Evolutionary conservation across 1,140 invertebrate genomes (phyloP).

Genomic region (Drosophila takahashii): DNA sequence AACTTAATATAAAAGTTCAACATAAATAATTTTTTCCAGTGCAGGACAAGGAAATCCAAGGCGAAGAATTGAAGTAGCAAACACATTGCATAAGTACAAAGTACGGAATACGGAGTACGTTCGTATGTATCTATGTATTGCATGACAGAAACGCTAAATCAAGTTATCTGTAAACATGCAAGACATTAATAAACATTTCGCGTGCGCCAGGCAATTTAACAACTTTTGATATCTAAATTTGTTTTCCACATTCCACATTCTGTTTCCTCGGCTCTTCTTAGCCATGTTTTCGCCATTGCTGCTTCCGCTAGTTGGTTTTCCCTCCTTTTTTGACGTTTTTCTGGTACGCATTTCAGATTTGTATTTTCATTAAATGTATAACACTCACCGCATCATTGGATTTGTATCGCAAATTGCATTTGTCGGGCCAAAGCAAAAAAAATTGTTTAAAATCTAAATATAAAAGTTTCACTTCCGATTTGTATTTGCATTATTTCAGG

Average conservation of each 20-base stretch:
- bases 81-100: slow-evolving; percentile 29
- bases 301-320: slow-evolving; percentile 19
- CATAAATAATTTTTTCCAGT: background rate
- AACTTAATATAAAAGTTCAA: too few relatives aligned
- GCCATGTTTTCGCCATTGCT: slow-evolving; percentile 48
- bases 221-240: slow-evolving; percentile 84
- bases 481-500: background rate
- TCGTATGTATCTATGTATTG: slow-evolving; percentile 60
- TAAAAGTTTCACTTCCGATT: background rate
- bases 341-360: slow-evolving; percentile 46
- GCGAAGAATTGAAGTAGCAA: slow-evolving; percentile 64
- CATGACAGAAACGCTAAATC: slow-evolving; percentile 83
- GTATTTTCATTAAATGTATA: slow-evolving; percentile 28
- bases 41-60: slow-evolving; percentile 22
- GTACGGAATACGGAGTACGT: background rate
- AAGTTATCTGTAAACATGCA: slow-evolving; percentile 83
- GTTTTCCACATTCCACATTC: slow-evolving; percentile 62
- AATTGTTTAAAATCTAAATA: background rate
- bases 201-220: slow-evolving; percentile 83
- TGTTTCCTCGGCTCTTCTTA: slow-evolving; percentile 51
- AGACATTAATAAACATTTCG: slow-evolving; percentile 84
- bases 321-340: slow-evolving; percentile 11
- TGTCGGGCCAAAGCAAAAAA: background rate
- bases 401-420: slow-evolving; percentile 17
- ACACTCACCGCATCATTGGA: slow-evolving; percentile 18